Evolutionary conservation across 2,113 vertebrate genomes (phyloP).

Genomic region (Chauna torquata): DNA sequence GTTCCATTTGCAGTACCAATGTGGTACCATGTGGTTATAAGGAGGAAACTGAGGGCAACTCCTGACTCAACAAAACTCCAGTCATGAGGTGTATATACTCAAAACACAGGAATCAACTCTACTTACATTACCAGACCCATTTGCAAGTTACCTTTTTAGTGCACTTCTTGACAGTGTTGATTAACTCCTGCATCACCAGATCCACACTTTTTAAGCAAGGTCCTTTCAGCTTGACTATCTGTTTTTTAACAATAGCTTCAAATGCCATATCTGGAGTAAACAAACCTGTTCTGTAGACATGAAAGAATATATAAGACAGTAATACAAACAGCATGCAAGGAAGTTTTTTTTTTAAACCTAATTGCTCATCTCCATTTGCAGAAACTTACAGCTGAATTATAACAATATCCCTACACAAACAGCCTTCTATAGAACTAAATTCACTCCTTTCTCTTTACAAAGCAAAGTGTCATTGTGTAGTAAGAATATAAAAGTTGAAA

Average conservation of each 20-base stretch:
- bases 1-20: background rate
- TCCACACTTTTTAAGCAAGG: slow-evolving; percentile 84
- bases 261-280: slow-evolving; percentile 85
- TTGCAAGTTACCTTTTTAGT: slow-evolving; percentile 75
- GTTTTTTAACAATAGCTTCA: slow-evolving; percentile 85
- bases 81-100: background rate
- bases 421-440: background rate
- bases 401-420: background rate
- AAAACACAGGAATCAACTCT: background rate
- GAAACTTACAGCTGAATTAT: background rate
- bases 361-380: background rate
- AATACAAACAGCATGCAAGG: background rate
- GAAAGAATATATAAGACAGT: slow-evolving; percentile 5
- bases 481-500: background rate
- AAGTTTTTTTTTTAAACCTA: background rate
- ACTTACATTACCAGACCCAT: background rate
- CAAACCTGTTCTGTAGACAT: slow-evolving; percentile 77
- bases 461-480: background rate
- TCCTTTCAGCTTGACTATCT: slow-evolving; percentile 83
- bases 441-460: background rate
- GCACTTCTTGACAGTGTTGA: slow-evolving; percentile 84
- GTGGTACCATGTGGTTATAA: background rate
- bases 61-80: background rate
- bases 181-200: slow-evolving; percentile 82
- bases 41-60: background rate